Evolutionary conservation across 2,113 vertebrate genomes (phyloP), one percentile per base, ranked within the genome.

Genomic region (Sisor rabdophorus): DNA sequence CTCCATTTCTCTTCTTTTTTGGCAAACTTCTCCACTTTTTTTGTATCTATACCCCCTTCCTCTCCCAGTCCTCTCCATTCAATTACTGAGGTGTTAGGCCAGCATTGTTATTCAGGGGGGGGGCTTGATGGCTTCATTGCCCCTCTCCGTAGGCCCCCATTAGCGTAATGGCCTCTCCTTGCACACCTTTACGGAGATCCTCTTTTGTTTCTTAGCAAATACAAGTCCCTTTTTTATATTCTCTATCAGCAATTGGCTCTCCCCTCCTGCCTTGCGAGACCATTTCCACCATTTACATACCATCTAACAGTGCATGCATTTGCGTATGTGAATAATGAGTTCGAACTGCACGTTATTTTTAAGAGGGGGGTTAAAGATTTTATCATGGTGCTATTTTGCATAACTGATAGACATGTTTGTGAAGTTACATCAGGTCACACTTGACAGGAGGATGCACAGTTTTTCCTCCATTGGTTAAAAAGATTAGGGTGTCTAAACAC

Each of bases 11-110:
- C 52, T 7, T 9, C 12, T 20, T 40, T 20, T n/a, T 13, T 7
- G 17, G 2, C 53, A 9, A 55, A 55, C 81, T 83, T 81, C 80
- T 9, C 50, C 67, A 84, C 80, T 86, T 87, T 87, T 85, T 86
- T 86, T 90, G 40, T 44, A 9, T 44, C 40, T 44, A 10, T 10
- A 44, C 5, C 40, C 89, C 87, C 85, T 81, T 82, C 87, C 80
- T 26, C 63, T 54, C 82, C 79, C 85, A 83, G 81, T 85, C 89
- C 88, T 87, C 87, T 90, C 90, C 88, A 90, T 92, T 91, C 90
- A 91, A 89, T 92, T 92, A 91, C 87, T 82, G 89, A 91, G 89
- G 90, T 88, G 89, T 93, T 92, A 91, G 91, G 88, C 87, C 87
- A 84, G 88, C 87, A 91, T 93, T 93, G 92, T 93, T 88, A 91